Conservation (phyloP, 2,113 vertebrate genomes). For the Amia ocellicauda region DNA sequence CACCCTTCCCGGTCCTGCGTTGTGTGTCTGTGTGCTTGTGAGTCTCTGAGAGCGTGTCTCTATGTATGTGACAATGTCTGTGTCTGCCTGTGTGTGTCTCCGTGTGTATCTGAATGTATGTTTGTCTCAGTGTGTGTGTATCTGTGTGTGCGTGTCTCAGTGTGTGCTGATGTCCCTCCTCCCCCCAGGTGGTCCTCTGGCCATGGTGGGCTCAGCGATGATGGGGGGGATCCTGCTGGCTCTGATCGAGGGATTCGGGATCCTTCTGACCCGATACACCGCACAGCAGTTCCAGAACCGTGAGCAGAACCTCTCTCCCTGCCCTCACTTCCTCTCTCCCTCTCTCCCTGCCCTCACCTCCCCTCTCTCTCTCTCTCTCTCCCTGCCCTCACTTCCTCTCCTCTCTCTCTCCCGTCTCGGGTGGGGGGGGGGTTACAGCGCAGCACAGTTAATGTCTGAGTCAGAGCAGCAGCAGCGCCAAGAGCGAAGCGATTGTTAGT, state of each 20-base stretch:
- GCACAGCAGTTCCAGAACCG: slow-evolving; percentile 83
- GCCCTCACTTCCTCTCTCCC: not conserved
- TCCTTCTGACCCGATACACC: slow-evolving; percentile 82
- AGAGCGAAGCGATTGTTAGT: no score
- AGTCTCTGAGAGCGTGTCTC: no score
- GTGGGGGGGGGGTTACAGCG: no score
- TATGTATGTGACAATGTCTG: no score
- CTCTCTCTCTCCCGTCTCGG: not conserved
- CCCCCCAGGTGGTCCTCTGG: slow-evolving; percentile 76
- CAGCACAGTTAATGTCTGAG: no score
- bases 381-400: not conserved
- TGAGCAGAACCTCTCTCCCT: slow-evolving; percentile 53
- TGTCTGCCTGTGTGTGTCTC: no score
- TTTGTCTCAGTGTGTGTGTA: no score
- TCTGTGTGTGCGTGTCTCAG: no score
- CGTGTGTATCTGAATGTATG: no score
- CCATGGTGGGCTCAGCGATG: slow-evolving; percentile 86
- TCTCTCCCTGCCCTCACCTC: not conserved
- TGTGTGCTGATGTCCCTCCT: slow-evolving; percentile 8
- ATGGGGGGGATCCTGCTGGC: slow-evolving; percentile 83
- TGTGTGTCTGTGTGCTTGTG: not conserved
- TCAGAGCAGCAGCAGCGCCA: no score
- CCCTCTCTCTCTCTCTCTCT: not conserved
- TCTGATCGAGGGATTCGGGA: slow-evolving; percentile 82
- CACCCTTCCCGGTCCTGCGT: no score